phyloP scores from a whole-genome alignment of 2,797 vertebrate species.

The Gobio occitaniae region DNA sequence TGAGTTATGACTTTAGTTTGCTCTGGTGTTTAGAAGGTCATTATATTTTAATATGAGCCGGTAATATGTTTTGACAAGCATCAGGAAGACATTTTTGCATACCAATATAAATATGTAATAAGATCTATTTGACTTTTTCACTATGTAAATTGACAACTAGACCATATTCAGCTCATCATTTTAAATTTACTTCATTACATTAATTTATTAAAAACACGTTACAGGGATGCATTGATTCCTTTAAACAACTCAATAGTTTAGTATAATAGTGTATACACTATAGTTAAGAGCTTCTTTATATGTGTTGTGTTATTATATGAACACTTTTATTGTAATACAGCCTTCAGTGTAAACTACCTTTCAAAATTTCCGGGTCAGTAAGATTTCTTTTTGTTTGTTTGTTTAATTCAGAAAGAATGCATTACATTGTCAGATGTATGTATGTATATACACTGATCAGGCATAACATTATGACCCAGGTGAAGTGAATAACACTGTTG shows the following conservation, averaged over 20 bases:
- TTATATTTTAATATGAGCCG: neutral
- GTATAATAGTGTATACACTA: too few relatives aligned
- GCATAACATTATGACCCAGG: too few relatives aligned
- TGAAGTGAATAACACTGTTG: too few relatives aligned
- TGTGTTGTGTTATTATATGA: neutral
- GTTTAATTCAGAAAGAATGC: too few relatives aligned
- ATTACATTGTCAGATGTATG: too few relatives aligned
- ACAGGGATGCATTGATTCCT: too few relatives aligned
- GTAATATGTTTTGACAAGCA: conserved; percentile 4
- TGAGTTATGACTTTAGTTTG: neutral
- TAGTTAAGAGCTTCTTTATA: neutral
- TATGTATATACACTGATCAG: too few relatives aligned
- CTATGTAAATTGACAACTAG: neutral
- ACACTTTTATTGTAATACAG: neutral
- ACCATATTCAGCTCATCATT: too few relatives aligned
- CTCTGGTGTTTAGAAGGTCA: neutral
- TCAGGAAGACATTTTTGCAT: neutral
- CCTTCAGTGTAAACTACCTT: too few relatives aligned
- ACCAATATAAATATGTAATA: neutral
- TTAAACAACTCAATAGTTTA: too few relatives aligned
- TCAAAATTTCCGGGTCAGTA: neutral
- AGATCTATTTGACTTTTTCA: neutral
- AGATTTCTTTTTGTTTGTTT: too few relatives aligned
- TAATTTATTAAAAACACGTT: too few relatives aligned
- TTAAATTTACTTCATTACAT: neutral